A percentile compares a stretch with the other conserved stretches of the same genome.
phyloP scores from a whole-genome alignment of 2,113 vertebrate species.

The Archilochus colubris region DNA sequence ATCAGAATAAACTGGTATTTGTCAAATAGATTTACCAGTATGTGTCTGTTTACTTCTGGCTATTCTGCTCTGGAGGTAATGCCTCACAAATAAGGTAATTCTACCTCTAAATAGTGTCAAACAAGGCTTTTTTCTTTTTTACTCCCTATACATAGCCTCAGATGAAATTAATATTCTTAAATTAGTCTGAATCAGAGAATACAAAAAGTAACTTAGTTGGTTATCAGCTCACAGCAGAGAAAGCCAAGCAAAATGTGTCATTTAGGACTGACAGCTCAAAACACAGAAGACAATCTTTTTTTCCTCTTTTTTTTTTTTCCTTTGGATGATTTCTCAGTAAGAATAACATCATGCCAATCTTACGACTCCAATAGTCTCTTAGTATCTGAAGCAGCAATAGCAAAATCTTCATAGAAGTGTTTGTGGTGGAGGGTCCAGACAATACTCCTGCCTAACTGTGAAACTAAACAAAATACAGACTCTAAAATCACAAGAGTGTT shows the following conservation, averaged over 20 bases:
- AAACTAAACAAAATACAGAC: background rate
- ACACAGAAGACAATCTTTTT: background rate
- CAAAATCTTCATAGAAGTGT: background rate
- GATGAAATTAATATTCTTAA: background rate
- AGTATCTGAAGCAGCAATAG: conserved; percentile 21
- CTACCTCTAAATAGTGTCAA: background rate
- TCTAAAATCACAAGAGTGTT: background rate
- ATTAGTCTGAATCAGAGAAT: background rate
- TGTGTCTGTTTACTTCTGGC: background rate
- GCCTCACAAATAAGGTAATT: background rate
- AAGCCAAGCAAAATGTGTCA: background rate
- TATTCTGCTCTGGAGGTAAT: background rate
- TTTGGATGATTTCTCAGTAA: background rate
- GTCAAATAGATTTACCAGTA: background rate
- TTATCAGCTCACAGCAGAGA: background rate
- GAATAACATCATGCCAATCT: background rate
- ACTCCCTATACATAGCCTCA: background rate
- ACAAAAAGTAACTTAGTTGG: background rate
- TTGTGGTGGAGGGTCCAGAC: background rate
- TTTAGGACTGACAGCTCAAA: background rate
- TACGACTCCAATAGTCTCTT: background rate
- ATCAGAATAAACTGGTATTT: background rate
- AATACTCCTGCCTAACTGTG: background rate
- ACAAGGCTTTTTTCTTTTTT: background rate
- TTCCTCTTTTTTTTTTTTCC: background rate